phyloP scores from a whole-genome alignment of 1,140 invertebrate species.

The Ericerus pela region DNA sequence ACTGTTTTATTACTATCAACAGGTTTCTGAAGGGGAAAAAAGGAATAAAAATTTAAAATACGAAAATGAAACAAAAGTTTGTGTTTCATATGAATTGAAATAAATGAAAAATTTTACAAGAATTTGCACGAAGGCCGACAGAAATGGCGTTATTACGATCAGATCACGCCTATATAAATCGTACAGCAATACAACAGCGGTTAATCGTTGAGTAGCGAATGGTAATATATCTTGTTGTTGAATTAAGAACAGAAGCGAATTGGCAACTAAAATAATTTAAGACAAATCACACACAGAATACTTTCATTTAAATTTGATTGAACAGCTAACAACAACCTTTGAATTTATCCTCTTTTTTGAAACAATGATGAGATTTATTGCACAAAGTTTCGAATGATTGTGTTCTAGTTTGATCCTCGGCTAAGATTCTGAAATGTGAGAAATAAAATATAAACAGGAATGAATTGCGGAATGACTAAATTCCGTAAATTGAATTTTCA shows the following conservation, averaged over 20 bases:
- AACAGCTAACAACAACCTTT: constrained; percentile 17
- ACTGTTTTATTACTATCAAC: constrained; percentile 6
- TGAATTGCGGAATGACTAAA: background rate
- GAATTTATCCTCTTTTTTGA: constrained; percentile 21
- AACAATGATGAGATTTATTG: constrained; percentile 47
- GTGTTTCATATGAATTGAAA: constrained; percentile 27
- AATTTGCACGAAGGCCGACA: constrained; percentile 46
- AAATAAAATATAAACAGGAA: background rate
- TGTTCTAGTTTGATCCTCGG: constrained; percentile 45
- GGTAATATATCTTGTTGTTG: constrained; percentile 55
- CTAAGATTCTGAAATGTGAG: constrained; percentile 36
- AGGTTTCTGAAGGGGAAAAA: background rate
- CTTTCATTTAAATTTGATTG: background rate
- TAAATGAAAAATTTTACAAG: constrained; percentile 35
- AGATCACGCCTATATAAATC: constrained; percentile 56
- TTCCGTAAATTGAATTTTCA: too few relatives aligned
- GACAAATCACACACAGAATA: background rate
- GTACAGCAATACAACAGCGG: constrained; percentile 52
- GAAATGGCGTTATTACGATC: constrained; percentile 52
- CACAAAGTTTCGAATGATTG: constrained; percentile 47
- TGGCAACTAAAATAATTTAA: constrained; percentile 34
- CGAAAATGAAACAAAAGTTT: constrained; percentile 16
- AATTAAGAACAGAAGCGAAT: constrained; percentile 46
- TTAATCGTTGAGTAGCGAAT: constrained; percentile 46
- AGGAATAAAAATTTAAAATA: background rate